These are phyloP conservation scores for Amazonetta brasiliensis DNA, from an alignment of 2,797 vertebrate species.

Conservation along the genomic window DNA sequence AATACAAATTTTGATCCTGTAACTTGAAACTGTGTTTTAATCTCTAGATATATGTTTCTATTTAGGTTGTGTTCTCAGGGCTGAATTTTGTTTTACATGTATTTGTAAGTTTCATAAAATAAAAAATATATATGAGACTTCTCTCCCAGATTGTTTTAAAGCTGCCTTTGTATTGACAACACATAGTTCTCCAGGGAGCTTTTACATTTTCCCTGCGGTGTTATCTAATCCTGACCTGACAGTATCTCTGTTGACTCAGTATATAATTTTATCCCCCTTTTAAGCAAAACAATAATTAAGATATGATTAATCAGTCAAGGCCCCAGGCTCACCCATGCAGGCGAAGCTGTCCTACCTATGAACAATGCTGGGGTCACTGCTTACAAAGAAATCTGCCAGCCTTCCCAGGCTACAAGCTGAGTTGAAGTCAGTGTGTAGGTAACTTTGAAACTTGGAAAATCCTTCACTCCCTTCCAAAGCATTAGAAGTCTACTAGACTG, in stretches of 20 bases:
- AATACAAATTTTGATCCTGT: not conserved
- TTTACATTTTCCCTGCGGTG: not conserved
- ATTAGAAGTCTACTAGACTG: not conserved
- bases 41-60: not conserved
- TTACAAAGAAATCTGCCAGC: not conserved
- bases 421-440: not conserved
- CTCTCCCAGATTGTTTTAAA: not conserved
- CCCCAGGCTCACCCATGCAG: not conserved
- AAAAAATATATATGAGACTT: not conserved
- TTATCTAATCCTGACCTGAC: not conserved
- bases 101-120: not conserved
- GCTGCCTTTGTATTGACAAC: not conserved
- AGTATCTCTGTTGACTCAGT: not conserved
- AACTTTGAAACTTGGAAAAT: not conserved
- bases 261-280: not conserved
- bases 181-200: not conserved
- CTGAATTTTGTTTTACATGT: not conserved
- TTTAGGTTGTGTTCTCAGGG: not conserved
- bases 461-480: not conserved
- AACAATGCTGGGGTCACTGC: not conserved
- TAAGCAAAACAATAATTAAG: not conserved
- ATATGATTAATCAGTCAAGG: not conserved
- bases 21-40: not conserved
- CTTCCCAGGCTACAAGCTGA: not conserved
- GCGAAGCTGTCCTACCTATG: not conserved